These are phyloP conservation scores for Aplysia californica DNA, from an alignment of 1,140 invertebrate species.

Conservation along the genomic window DNA sequence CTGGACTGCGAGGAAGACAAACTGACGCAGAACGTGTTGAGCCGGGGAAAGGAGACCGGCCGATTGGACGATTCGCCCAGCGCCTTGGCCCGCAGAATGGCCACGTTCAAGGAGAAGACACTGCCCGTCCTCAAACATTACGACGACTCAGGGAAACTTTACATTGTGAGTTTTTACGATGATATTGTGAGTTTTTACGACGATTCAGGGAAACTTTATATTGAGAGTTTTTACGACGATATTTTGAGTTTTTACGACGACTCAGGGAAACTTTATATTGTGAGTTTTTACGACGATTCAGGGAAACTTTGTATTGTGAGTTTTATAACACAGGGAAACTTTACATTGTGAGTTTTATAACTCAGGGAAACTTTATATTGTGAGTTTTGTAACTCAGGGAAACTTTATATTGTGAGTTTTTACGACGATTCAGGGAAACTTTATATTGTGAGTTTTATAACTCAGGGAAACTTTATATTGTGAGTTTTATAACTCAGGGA, in stretches of 20 bases:
- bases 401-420: too few relatives aligned
- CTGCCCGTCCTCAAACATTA: slow-evolving; percentile 87
- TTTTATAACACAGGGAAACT: too few relatives aligned
- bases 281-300: too few relatives aligned
- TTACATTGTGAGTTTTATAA: too few relatives aligned
- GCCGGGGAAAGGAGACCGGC: slow-evolving; percentile 64
- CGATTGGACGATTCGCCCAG: slow-evolving; percentile 85
- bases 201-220: neutral
- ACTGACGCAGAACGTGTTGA: slow-evolving; percentile 46
- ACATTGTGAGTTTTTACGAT: slow-evolving; percentile 40
- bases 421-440: too few relatives aligned
- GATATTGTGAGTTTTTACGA: neutral
- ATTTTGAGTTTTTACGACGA: too few relatives aligned
- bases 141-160: slow-evolving; percentile 74
- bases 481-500: slow-evolving; percentile 76
- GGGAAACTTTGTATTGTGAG: too few relatives aligned
- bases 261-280: too few relatives aligned
- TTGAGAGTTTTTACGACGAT: neutral
- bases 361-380: too few relatives aligned
- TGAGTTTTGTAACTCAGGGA: too few relatives aligned
- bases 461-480: too few relatives aligned
- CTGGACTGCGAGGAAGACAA: slow-evolving; percentile 61
- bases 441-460: too few relatives aligned
- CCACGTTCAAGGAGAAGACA: slow-evolving; percentile 86
- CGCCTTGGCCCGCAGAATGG: slow-evolving; percentile 82